phyloP scores from a whole-genome alignment of 1,140 invertebrate genomes.

The Macrocentrus cingulum region DNA sequence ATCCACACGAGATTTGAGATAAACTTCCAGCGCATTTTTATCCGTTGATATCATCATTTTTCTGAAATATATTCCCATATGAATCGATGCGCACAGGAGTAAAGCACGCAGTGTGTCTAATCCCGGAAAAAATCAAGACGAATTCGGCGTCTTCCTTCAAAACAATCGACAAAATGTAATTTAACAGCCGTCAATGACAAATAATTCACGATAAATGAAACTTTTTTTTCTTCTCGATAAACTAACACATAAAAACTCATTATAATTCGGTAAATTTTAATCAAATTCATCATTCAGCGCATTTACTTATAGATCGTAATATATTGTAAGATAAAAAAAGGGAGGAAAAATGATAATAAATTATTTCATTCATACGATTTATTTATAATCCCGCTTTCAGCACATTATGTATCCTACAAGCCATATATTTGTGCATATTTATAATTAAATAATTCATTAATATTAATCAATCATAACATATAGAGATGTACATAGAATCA shows the following conservation, averaged over 20 bases:
- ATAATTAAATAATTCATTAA: background rate
- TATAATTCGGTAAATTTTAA: too few relatives aligned
- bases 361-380: conserved; percentile 4
- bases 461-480: background rate
- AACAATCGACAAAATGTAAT: background rate
- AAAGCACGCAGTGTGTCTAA: background rate
- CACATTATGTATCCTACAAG: background rate
- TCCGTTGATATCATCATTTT: background rate
- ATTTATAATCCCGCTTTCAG: background rate
- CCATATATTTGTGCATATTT: background rate
- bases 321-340: background rate
- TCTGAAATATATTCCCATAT: too few relatives aligned
- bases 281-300: too few relatives aligned
- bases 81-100: background rate
- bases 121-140: background rate
- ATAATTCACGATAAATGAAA: too few relatives aligned
- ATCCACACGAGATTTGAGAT: conserved; percentile 52
- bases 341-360: background rate
- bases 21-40: conserved; percentile 12
- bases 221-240: too few relatives aligned
- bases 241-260: too few relatives aligned
- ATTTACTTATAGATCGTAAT: background rate
- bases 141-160: conserved; percentile 12
- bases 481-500: background rate
- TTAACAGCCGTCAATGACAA: background rate